Evolutionary conservation across 1,140 invertebrate genomes (phyloP).

Genomic region (Trissolcus basalis): DNA sequence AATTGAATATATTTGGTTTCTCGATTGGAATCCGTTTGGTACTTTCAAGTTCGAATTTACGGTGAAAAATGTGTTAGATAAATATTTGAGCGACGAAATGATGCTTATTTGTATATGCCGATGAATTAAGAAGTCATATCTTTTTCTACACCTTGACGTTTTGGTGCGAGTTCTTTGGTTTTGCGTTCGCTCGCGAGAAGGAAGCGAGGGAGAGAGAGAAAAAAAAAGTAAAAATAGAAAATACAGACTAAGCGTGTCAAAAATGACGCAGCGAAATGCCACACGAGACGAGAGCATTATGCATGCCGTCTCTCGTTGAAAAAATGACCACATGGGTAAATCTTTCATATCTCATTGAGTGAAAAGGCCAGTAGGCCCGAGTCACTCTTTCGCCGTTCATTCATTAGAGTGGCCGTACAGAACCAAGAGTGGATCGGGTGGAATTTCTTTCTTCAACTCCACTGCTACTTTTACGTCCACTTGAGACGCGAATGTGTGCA

Average conservation of each 20-base stretch:
- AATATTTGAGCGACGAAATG: slow-evolving; percentile 56
- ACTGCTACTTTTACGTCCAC: slow-evolving; percentile 58
- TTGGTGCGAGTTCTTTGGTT: slow-evolving; percentile 20
- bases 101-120: slow-evolving; percentile 55
- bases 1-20: neutral
- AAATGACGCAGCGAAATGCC: slow-evolving; percentile 64
- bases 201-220: slow-evolving; percentile 12
- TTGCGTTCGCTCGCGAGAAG: slow-evolving; percentile 21
- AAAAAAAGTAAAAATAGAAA: slow-evolving; percentile 56
- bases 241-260: slow-evolving; percentile 47
- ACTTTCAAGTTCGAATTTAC: no score
- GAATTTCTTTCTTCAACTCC: slow-evolving; percentile 70
- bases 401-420: slow-evolving; percentile 62
- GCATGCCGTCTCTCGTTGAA: slow-evolving; percentile 60
- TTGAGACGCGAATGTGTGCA: slow-evolving; percentile 35
- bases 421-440: slow-evolving; percentile 66
- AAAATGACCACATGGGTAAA: slow-evolving; percentile 70
- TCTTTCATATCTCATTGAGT: slow-evolving; percentile 68
- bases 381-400: slow-evolving; percentile 62
- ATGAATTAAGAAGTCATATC: slow-evolving; percentile 60
- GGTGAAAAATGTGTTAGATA: slow-evolving; percentile 42
- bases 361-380: slow-evolving; percentile 63
- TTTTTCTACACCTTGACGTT: slow-evolving; percentile 55
- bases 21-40: no score
- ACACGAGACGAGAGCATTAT: slow-evolving; percentile 59